A percentile compares a stretch with the other conserved stretches of the same genome.
Conservation (phyloP, 2,797 vertebrate genomes). For the Anguilla anguilla region DNA sequence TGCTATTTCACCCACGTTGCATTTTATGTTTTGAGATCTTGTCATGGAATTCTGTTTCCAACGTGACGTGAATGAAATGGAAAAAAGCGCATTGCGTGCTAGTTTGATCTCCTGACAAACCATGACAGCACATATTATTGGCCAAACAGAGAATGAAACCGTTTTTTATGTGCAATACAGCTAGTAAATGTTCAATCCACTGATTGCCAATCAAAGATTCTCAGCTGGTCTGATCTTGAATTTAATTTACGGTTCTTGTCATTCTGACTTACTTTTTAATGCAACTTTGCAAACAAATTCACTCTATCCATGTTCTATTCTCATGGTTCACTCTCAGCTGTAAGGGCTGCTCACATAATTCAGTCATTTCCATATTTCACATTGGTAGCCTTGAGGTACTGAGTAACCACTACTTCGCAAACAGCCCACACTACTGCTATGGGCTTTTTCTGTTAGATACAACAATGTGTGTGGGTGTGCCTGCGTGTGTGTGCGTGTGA, state of each 20-base stretch:
- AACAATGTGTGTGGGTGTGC: not conserved
- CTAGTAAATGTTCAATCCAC: not conserved
- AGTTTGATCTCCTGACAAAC: not conserved
- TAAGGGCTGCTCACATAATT: not conserved
- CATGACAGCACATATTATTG: not conserved
- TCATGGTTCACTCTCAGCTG: not conserved
- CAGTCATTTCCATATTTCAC: not conserved
- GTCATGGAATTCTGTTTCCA: not conserved
- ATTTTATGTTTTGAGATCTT: not conserved
- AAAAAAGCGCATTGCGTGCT: not conserved
- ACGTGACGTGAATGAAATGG: not conserved
- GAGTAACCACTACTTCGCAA: not conserved
- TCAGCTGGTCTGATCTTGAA: not conserved
- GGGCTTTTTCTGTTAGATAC: not conserved
- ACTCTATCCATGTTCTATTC: not conserved
- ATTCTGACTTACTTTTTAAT: not conserved
- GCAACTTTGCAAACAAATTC: not conserved
- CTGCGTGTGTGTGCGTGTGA: slow-evolving; percentile 13
- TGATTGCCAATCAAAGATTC: not conserved
- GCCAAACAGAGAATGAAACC: not conserved
- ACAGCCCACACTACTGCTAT: not conserved
- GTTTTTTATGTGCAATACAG: not conserved
- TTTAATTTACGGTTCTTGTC: not conserved
- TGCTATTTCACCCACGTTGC: not conserved
- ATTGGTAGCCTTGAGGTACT: not conserved